Base-by-base conservation (phyloP, 2,888 invertebrate genomes). In the Agrypnus murinus region DNA sequence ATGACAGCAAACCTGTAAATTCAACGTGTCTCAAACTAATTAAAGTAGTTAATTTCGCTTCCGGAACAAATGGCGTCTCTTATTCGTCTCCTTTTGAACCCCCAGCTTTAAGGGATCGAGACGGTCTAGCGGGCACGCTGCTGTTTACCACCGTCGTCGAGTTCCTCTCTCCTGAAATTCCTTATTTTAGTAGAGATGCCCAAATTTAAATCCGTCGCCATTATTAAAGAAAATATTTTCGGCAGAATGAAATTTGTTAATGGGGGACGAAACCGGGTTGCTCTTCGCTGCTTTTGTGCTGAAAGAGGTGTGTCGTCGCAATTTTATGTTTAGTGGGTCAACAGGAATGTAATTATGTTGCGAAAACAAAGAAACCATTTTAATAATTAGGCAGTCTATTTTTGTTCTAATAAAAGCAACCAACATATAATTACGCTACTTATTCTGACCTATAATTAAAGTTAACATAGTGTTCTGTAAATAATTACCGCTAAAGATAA, bases 21-120 rank as follows among this genome's bases (percentile, higher is more conserved):
- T 84, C 82, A 84, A 84, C 84, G 83, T 84, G 85, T 84, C 84
- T 83, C 84, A 81, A 84, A 84, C 85, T 86, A 86, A 86, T 86
- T 86, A 86, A 85, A 85, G 84, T 83, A 85, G 86, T 85, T 86
- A 85, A 86, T 86, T 85, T 82, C 82, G 81, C 78, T 83, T 82
- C 84, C 84, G 83, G 83, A 85, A 85, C 85, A 81, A 85, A 85
- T 83, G 84, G 79, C 81, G 76, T 78, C 82, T 83, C 84, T 85
- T 84, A 84, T 81, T 84, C 82, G 82, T 83, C 81, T 82, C 79
- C 78, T 80, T 76, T 76, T 73, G 80, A 78, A 79, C 78, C 77
- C 77, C 75, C 66, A 69, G 75, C 73, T 76, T 73, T 74, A 60
- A 55, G 65, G 74, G 46, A 71, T 69, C 76, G 78, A 79, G 78